These are phyloP conservation scores for Circaetus cinerascens DNA, from an alignment of 2,113 vertebrate species.

Conservation along the genomic window DNA sequence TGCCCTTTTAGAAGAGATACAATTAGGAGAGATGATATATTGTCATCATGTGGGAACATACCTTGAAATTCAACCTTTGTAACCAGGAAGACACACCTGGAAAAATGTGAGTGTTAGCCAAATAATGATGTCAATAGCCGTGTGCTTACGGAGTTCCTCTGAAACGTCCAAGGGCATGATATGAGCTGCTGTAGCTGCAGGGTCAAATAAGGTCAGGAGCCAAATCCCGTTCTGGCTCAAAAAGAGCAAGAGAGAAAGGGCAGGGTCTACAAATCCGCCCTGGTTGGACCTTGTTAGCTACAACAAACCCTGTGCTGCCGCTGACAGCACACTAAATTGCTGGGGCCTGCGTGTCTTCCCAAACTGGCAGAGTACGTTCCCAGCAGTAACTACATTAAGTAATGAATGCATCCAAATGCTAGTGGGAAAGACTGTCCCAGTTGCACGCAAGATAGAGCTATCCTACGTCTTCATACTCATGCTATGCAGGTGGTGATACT, in stretches of 20 bases:
- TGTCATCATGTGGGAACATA: not conserved
- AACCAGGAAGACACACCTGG: constrained; percentile 33
- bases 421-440: not conserved
- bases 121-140: not conserved
- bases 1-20: not conserved
- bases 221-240: not conserved
- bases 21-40: not conserved
- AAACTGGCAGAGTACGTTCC: not conserved
- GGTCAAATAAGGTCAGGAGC: not conserved
- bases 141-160: not conserved
- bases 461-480: not conserved
- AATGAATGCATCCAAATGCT: not conserved
- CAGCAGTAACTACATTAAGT: not conserved
- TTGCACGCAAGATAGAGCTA: not conserved
- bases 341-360: accelerated
- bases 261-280: not conserved
- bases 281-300: not conserved
- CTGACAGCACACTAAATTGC: not conserved
- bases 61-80: not conserved
- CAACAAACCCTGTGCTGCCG: not conserved
- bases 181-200: not conserved
- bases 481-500: not conserved
- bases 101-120: not conserved
- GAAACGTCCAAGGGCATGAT: not conserved
- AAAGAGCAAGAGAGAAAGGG: not conserved